Evolutionary conservation across 2,888 invertebrate species (phyloP).

Genomic region (Acronicta aceris): DNA sequence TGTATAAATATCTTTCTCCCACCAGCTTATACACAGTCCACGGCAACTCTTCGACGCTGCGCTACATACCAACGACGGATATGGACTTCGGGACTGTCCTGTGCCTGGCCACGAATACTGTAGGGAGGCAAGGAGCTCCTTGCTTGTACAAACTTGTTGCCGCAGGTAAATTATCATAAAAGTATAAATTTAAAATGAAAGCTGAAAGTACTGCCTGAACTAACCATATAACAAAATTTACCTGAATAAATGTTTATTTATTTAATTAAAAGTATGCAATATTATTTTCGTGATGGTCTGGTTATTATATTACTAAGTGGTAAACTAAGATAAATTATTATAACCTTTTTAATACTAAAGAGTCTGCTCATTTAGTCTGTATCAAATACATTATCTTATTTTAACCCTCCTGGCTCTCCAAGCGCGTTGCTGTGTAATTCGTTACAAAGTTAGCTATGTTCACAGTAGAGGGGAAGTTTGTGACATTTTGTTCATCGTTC

Average conservation of each 20-base stretch:
- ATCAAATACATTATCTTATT: background rate
- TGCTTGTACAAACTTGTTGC: conserved; percentile 95
- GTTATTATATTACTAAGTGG: no score
- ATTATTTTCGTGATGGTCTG: no score
- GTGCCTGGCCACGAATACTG: conserved; percentile 94
- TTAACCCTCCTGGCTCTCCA: background rate
- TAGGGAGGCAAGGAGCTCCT: conserved; percentile 94
- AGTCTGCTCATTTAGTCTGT: no score
- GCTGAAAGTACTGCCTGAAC: no score
- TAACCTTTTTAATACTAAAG: no score
- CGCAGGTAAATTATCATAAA: conserved; percentile 90
- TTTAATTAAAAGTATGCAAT: no score
- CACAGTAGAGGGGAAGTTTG: conserved; percentile 22
- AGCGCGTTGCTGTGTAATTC: conserved; percentile 16
- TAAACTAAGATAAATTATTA: no score
- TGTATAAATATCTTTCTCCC: background rate
- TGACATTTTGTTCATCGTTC: conserved; percentile 15
- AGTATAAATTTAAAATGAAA: background rate
- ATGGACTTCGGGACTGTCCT: conserved; percentile 95
- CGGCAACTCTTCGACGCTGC: conserved; percentile 92
- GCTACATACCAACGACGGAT: conserved; percentile 95
- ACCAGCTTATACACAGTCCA: conserved; percentile 86
- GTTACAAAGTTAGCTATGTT: conserved; percentile 24
- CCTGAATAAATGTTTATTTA: no score
- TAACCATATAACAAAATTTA: no score